Evolutionary conservation across 2,797 vertebrate species (phyloP), one percentile per base, ranked within the genome.

Genomic region (Platyrinchus mystaceus): DNA sequence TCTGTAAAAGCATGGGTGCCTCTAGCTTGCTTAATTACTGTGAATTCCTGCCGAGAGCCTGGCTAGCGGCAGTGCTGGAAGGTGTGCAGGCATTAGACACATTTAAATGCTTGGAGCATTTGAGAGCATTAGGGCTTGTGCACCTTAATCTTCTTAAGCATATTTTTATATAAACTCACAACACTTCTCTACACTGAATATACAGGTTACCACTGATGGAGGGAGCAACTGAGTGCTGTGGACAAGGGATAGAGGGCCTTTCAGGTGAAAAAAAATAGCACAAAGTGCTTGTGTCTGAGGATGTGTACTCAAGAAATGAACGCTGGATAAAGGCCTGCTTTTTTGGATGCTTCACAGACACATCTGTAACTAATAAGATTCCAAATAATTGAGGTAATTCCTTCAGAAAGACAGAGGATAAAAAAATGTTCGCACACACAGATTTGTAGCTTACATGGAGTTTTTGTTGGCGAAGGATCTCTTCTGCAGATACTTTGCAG

Each of bases 321-420:
- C 76, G 37, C 44, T 23, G 23, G 47, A 41, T 23, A 37, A 69
- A 50, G 39, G 53, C 75, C 84, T 90, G 2, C 37, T 37, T 62
- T 37, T 90, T 30, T 69, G 79, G 66, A 69, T 58, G 80, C 73
- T 56, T 71, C 27, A 10, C 47, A 39, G 50, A 36, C 44, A 44
- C 59, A 63, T 75, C 94, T 66, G 66, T 73, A 86, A 82, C n/a
- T 62, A 75, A 52, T 81, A 75, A 76, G 43, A 68, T 62, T 84
- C 39, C 11, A 84, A 66, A 30, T 82, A 47, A 84, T 39, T 49
- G 74, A 84, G 50, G 66, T 66, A 53, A 34, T 92, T 80, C 58
- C 60, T 88, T 34, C 30, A 58, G 76, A 85, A 95, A 73, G 39
- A 17, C 28, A 36, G 28, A 47, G 36, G 21, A 34, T 59, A 46